Base-by-base conservation (phyloP, 2,888 invertebrate species). In the Galeopsomyia nigrocyanea region DNA sequence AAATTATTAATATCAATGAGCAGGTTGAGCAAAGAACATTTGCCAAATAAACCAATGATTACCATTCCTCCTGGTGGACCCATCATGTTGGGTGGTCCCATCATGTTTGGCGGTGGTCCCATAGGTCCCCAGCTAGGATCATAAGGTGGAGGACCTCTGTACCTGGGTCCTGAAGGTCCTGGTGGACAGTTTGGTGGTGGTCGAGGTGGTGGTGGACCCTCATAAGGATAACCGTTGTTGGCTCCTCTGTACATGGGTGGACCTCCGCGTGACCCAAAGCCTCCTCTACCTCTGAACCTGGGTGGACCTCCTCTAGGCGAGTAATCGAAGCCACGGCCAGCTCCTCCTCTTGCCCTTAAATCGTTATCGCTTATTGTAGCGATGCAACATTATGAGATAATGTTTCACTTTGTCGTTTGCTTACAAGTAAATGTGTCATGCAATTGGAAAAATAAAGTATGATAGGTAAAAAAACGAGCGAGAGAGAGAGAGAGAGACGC, bases 81-180 rank as follows among this genome's bases (percentile, higher is more conserved):
- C 84, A 84, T 84, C 75, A 82, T 81, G 71, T 85, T 86, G 10
- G 88, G 88, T 55, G 88, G 88, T 50, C 86, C 87, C 90, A 39
- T 91, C 76, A 83, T 81, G 68, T 85, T 86, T 19, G 75, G 75
- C 1, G 86, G 87, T 55, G 88, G 88, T 69, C 87, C 88, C 90
- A 39, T 91, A 88, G 91, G 91, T 16, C 91, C 92, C 93, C 93
- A 94, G 83, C 92, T 93, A 17, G 91, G 92, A 80, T 90, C 90
- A 81, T 89, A 90, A 13, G 88, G 90, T 10, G 91, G 90, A 5
- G 89, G 90, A 13, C 89, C 89, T 71, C 88, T 87, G 76, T 88
- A 89, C 46, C 88, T 82, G 16, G 87, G 85, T 21, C 87, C 87
- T 0, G 84, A 83, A 6, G 87, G 85, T 21, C 87, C 87, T 19